A percentile compares a stretch with the other conserved stretches of the same genome.
Conservation (phyloP, 1,140 invertebrate genomes). For the Planococcus citri region DNA sequence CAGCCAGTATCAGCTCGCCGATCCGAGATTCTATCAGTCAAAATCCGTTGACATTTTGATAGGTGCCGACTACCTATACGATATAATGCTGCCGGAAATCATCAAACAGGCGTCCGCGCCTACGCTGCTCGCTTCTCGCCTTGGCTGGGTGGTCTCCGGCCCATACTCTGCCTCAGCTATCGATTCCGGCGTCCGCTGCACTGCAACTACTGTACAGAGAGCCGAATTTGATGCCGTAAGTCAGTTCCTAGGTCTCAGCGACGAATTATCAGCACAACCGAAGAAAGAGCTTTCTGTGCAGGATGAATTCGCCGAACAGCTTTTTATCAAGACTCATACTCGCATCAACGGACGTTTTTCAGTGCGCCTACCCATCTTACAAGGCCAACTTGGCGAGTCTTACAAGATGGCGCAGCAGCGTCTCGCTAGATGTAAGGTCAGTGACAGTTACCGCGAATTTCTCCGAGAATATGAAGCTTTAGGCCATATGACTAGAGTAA, state of each 20-base stretch:
- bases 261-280: no score
- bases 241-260: no score
- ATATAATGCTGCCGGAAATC: background rate
- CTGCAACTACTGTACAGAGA: no score
- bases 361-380: background rate
- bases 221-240: no score
- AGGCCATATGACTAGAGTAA: slow-evolving; percentile 30
- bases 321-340: background rate
- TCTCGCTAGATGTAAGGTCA: background rate
- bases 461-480: slow-evolving; percentile 29
- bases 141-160: background rate
- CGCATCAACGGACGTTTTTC: background rate
- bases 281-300: no score
- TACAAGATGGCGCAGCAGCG: no score
- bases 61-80: background rate
- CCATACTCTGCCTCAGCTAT: background rate
- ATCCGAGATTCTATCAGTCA: background rate
- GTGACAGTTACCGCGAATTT: slow-evolving; percentile 28
- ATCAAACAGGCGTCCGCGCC: background rate
- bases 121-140: background rate
- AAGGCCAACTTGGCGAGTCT: no score
- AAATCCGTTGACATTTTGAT: background rate
- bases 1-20: background rate
- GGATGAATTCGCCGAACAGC: background rate
- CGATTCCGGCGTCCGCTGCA: no score